phyloP scores from a whole-genome alignment of 2,888 invertebrate genomes.

The Perizoma affinitatum region DNA sequence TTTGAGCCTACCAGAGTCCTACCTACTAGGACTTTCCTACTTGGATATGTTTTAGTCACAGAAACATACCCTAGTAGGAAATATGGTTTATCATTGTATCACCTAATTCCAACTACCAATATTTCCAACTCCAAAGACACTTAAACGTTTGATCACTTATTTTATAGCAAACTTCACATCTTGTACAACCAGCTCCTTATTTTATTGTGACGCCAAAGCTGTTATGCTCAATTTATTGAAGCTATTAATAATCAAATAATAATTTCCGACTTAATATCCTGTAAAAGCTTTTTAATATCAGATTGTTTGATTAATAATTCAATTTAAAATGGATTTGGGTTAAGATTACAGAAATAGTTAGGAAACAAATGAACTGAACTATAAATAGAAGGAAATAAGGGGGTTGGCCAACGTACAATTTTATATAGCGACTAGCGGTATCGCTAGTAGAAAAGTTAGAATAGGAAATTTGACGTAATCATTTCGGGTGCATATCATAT shows the following conservation, averaged over 20 bases:
- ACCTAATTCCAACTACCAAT: background rate
- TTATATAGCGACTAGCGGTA: too few relatives aligned
- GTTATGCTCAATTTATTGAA: slow-evolving; percentile 68
- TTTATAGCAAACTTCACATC: slow-evolving; percentile 30
- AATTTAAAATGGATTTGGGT: slow-evolving; percentile 47
- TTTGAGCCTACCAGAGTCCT: too few relatives aligned
- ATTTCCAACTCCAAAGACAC: slow-evolving; percentile 23
- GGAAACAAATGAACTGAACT: background rate
- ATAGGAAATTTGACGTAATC: too few relatives aligned
- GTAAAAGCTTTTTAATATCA: slow-evolving; percentile 76
- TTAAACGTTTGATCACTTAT: slow-evolving; percentile 29
- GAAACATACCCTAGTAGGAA: too few relatives aligned
- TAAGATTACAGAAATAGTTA: slow-evolving; percentile 1
- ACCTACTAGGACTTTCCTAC: too few relatives aligned
- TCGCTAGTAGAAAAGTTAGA: too few relatives aligned
- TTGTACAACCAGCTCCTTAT: slow-evolving; percentile 31
- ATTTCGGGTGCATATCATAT: too few relatives aligned
- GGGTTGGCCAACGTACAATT: too few relatives aligned
- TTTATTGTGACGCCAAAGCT: slow-evolving; percentile 60
- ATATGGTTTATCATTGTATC: too few relatives aligned
- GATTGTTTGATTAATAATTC: slow-evolving; percentile 73
- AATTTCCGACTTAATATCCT: slow-evolving; percentile 74
- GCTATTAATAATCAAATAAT: slow-evolving; percentile 79
- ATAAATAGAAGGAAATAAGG: too few relatives aligned
- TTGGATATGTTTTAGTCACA: too few relatives aligned